A percentile compares a stretch with the other conserved stretches of the same genome.
phyloP scores from a whole-genome alignment of 2,888 invertebrate genomes.

The Dynastes hyllus region DNA sequence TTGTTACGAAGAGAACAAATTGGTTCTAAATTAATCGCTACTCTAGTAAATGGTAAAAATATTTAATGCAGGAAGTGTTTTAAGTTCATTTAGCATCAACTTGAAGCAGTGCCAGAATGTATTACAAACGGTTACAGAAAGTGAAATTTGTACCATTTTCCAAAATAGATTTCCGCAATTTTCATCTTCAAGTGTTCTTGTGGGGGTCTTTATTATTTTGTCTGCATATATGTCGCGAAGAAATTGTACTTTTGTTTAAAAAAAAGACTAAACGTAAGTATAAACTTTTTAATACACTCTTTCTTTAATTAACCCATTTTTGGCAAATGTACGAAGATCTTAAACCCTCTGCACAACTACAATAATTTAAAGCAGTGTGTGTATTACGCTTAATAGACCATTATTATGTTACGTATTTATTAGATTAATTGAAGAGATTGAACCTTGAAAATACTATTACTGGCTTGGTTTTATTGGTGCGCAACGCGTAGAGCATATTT shows the following conservation, averaged over 20 bases:
- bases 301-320: too few species aligned
- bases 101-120: constrained; percentile 27
- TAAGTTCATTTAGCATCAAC: constrained; percentile 13
- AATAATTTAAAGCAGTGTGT: constrained; percentile 10
- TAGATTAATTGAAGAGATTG: constrained; percentile 48
- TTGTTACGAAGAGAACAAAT: background rate
- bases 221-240: background rate
- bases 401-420: constrained; percentile 43
- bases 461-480: constrained; percentile 15
- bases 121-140: background rate
- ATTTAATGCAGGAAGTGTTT: constrained; percentile 26
- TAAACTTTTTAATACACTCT: too few species aligned
- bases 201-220: background rate
- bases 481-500: background rate
- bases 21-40: constrained; percentile 4
- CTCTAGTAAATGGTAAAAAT: background rate
- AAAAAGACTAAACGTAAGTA: too few species aligned
- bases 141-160: constrained; percentile 22
- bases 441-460: constrained; percentile 45
- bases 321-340: too few species aligned
- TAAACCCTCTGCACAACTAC: too few species aligned
- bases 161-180: constrained; percentile 18
- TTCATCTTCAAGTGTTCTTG: background rate
- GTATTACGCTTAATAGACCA: constrained; percentile 42
- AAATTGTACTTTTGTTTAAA: background rate